A percentile compares a stretch with the other conserved stretches of the same genome.
Evolutionary conservation across 2,113 vertebrate genomes (phyloP).

Genomic region (Pao palembangensis): DNA sequence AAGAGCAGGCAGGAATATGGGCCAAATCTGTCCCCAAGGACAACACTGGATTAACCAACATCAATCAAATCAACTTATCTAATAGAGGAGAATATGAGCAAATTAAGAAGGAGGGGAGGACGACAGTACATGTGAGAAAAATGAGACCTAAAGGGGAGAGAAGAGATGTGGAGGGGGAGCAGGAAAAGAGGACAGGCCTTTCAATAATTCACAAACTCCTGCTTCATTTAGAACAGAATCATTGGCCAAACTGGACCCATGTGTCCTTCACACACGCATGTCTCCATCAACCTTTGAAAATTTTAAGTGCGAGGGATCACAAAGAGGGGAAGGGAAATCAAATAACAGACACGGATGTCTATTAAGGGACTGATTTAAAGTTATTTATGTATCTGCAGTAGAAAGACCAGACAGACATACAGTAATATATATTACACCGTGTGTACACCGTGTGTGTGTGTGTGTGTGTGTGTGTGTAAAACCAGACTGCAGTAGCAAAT

Average conservation of each 20-base stretch:
- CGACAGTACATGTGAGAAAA: slow-evolving; percentile 13
- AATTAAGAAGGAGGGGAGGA: slow-evolving; percentile 1
- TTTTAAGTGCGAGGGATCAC: too few relatives aligned
- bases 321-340: too few relatives aligned
- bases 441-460: slow-evolving; percentile 4
- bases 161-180: slow-evolving; percentile 22
- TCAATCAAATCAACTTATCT: slow-evolving; percentile 57
- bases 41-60: slow-evolving; percentile 61
- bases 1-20: slow-evolving; percentile 60
- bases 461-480: slow-evolving; percentile 3
- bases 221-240: slow-evolving; percentile 62
- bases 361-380: slow-evolving; percentile 42
- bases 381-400: slow-evolving; percentile 33
- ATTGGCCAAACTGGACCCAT: slow-evolving; percentile 39
- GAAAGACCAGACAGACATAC: slow-evolving; percentile 2
- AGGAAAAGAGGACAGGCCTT: slow-evolving; percentile 50
- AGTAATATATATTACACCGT: slow-evolving; percentile 25
- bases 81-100: slow-evolving; percentile 32
- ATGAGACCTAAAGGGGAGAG: slow-evolving; percentile 42
- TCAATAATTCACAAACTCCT: slow-evolving; percentile 66
- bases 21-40: slow-evolving; percentile 64
- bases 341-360: slow-evolving; percentile 47
- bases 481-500: too few relatives aligned
- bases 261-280: slow-evolving; percentile 35
- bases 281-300: slow-evolving; percentile 9